A percentile compares a stretch with the other conserved stretches of the same genome.
Conservation (phyloP, 2,888 invertebrate genomes). For the Andrena chrysosceles region DNA sequence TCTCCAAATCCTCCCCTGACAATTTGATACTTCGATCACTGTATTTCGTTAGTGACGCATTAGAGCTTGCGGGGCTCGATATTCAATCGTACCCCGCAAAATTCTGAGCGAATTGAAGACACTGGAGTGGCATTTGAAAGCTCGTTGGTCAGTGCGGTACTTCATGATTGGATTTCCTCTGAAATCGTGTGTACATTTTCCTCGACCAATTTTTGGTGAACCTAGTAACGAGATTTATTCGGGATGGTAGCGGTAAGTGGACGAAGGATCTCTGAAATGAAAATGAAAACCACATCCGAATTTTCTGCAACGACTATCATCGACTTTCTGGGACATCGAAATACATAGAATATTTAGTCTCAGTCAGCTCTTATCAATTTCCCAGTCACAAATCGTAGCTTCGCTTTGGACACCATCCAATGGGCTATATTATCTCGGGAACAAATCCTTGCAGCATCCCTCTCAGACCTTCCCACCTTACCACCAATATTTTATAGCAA, state of each 20-base stretch:
- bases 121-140: no score
- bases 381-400: not conserved
- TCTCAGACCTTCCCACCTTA: not conserved
- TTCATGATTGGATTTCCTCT: no score
- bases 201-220: not conserved
- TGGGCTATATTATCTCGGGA: constrained; percentile 27
- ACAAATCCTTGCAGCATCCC: not conserved
- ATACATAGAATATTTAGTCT: no score
- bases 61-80: not conserved
- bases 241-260: no score
- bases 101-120: no score
- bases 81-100: not conserved
- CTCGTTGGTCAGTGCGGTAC: no score
- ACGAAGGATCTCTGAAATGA: no score
- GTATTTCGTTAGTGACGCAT: not conserved
- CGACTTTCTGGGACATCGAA: no score
- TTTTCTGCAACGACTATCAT: no score
- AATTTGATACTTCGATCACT: not conserved
- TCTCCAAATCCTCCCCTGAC: not conserved
- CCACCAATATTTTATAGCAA: not conserved
- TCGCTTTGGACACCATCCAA: not conserved
- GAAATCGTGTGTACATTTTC: no score
- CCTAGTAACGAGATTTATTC: no score
- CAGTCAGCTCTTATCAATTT: not conserved
- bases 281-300: no score